Evolutionary conservation across 2,888 invertebrate species (phyloP).

Genomic region (Hydriomena furcata): DNA sequence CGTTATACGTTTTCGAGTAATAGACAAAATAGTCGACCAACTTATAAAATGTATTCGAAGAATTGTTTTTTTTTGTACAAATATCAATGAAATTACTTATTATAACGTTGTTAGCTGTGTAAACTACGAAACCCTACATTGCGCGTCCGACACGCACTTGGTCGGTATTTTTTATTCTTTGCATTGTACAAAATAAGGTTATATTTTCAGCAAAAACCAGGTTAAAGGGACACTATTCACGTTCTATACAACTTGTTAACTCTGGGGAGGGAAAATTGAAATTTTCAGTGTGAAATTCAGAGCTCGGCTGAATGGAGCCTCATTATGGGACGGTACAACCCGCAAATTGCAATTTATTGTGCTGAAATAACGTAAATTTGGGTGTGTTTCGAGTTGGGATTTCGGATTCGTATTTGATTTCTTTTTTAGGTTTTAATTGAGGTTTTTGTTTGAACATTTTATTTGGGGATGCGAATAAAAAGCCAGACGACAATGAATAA

Average conservation of each 20-base stretch:
- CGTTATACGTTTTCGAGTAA: no score
- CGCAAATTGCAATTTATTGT: conserved; percentile 51
- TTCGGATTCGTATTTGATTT: background rate
- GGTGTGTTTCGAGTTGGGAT: conserved; percentile 7
- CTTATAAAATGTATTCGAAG: no score
- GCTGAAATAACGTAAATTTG: conserved; percentile 28
- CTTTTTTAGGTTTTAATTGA: conserved; percentile 11
- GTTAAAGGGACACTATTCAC: background rate
- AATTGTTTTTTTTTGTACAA: no score
- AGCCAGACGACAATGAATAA: no score
- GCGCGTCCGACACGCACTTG: no score
- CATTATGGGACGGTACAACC: conserved; percentile 38
- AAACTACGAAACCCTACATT: no score
- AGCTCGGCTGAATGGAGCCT: conserved; percentile 38
- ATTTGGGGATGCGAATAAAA: no score
- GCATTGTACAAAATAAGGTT: background rate
- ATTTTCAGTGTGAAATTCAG: conserved; percentile 37
- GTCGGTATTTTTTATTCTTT: no score
- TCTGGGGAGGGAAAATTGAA: conserved; percentile 47
- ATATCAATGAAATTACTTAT: no score
- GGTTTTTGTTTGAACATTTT: background rate
- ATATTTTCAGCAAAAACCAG: background rate
- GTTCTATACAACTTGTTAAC: conserved; percentile 6
- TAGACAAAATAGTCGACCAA: no score
- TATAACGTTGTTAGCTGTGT: no score